Evolutionary conservation across 2,113 vertebrate genomes (phyloP).

Genomic region (Clarias batrachus): DNA sequence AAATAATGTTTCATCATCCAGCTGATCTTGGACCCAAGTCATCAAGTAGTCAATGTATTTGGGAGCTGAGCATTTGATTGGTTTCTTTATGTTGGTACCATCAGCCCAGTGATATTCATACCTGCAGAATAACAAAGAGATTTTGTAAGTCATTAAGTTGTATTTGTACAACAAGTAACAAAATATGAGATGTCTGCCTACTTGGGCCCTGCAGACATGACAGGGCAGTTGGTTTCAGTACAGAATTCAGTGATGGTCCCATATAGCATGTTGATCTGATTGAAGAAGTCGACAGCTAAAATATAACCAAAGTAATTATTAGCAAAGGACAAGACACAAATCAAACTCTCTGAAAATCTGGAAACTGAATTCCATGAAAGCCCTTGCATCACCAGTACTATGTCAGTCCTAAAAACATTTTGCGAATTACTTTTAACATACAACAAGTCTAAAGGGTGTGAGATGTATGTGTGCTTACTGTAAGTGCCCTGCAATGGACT

Average conservation of each 20-base stretch:
- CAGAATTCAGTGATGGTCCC: conserved; percentile 97
- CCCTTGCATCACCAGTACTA: too few species aligned
- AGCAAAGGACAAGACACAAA: not conserved
- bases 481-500: too few species aligned
- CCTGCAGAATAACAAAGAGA: conserved; percentile 62
- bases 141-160: not conserved
- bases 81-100: conserved; percentile 96
- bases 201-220: conserved; percentile 96
- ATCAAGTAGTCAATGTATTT: conserved; percentile 98
- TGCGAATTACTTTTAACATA: too few species aligned
- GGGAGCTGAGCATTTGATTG: conserved; percentile 94
- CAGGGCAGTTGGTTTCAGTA: conserved; percentile 87
- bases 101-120: conserved; percentile 98
- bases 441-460: too few species aligned
- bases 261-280: conserved; percentile 97
- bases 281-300: conserved; percentile 95
- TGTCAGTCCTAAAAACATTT: too few species aligned
- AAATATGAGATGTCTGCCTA: conserved; percentile 52
- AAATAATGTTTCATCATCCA: conserved; percentile 95
- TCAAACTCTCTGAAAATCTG: not conserved
- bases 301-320: conserved; percentile 8
- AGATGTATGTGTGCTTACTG: too few species aligned
- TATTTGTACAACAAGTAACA: not conserved
- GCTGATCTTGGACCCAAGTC: conserved; percentile 98
- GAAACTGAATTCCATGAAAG: too few species aligned